Evolutionary conservation across 2,797 vertebrate genomes (phyloP), one percentile per base, ranked within the genome.

Genomic region (Urophycis tenuis): DNA sequence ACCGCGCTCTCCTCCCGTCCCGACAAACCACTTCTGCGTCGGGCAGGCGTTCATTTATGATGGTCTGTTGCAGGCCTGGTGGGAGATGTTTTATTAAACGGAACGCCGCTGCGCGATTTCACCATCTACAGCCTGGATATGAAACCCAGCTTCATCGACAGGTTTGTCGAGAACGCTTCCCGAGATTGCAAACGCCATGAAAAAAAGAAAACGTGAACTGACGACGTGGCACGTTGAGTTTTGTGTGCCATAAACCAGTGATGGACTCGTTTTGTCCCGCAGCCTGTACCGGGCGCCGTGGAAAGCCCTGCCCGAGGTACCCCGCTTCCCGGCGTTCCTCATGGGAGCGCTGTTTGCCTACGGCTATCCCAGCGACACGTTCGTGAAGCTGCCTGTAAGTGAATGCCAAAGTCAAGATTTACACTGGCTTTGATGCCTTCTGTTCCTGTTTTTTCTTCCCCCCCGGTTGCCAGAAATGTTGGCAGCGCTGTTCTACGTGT

Each of bases 121-220:
- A 95, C 87, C 86, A 96, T 95, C 84, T 97, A 98, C 91, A 95
- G 94, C 85, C 89, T 99, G 89, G 96, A 98, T 84, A 96, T 99
- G 96, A 95, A 95, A 82, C 89, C 93, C 73, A 86, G 81, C 85
- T 98, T 99, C 87, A 94, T 98, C 80, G 91, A 95, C 82, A 95
- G 95, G 97, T 99, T 85, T 72, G 94, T 88, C 29, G 60, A 67
- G 60, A 67, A 67, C 10, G 29, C 60, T 10, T 29, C 60, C 25
- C 4, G n/a, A n/a, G n/a, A 67, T 25, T 60, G 22, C 22, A 7
- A 60, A 32, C 3, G 9, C 79, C 78, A 84, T 71, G n/a, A n/a
- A n/a, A n/a, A n/a, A n/a, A n/a, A n/a, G n/a, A 84, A 84, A 33
- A 79, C 82, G 74, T 34, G 0, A 74, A 79, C 76, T 73, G 0